Base-by-base conservation (phyloP, 23 tunicate genomes). In the Trididemnum clinides region DNA sequence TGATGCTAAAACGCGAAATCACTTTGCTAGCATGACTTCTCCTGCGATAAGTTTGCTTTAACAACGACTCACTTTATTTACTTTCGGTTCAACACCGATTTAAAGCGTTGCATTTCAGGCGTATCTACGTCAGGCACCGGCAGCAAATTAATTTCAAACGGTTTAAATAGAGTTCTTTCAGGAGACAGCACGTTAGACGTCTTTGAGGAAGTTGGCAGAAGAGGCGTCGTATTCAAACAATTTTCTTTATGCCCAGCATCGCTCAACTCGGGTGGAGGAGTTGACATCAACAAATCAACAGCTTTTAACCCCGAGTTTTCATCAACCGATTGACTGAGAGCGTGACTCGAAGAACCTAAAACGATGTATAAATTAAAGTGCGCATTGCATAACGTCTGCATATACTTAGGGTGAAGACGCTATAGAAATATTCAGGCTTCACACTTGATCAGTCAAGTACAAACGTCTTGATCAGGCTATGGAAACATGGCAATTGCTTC, bases 271-370 rank as follows among this genome's bases (percentile, higher is more conserved):
- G 87, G 80, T 34, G 77, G 77, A 36, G 87, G 87, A 6, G 87
- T 70, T 23, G 76, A 74, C 87, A 83, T 83, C 5, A 83, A 80
- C 6, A 83, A 28, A 69, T 83, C 87, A 49, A 83, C 38, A 0
- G 87, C 64, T 2, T 51, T 63, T 5, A 39, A n/a, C 2, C 28
- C 28, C 10, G 37, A 30, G 34, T 7, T 12, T 10, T 59, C 66
- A 10, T n/a, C 23, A 59, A n/a, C 5, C 22, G 20, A 10, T 4
- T 5, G 21, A 59, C 25, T 59, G 23, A n/a, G 66, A 59, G 25
- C 3, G 66, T n/a, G 22, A 59, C 22, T 59, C 25, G 66, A 12
- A 4, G 20, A 12, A n/a, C n/a, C n/a, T n/a, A n/a, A n/a, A n/a
- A n/a, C n/a, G n/a, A n/a, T n/a, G n/a, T n/a, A n/a, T n/a, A n/a